phyloP scores from a whole-genome alignment of 1,140 invertebrate species.

The Holcopasites calliopsidis region DNA sequence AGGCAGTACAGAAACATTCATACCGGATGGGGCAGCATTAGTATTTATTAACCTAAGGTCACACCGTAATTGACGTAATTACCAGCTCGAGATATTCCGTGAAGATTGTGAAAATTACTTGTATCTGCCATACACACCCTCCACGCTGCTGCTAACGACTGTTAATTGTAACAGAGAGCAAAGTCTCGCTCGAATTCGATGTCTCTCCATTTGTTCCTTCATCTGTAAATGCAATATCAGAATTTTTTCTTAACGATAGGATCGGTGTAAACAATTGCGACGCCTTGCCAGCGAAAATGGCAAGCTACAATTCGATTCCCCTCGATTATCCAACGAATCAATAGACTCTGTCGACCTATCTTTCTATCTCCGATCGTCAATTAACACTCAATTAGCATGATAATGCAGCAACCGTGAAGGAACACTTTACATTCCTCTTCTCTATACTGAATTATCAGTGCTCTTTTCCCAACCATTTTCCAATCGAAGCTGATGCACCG shows the following conservation, averaged over 20 bases:
- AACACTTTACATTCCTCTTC: background rate
- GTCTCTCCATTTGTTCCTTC: no score
- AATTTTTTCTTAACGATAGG: no score
- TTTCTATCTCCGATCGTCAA: background rate
- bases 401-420: background rate
- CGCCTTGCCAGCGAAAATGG: no score
- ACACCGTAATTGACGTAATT: slow-evolving; percentile 67
- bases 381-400: slow-evolving; percentile 18
- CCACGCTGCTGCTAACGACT: background rate
- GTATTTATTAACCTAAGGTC: slow-evolving; percentile 69
- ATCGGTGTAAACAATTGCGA: no score
- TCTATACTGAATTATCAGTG: background rate
- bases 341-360: background rate
- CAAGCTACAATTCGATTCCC: no score
- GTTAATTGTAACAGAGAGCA: no score
- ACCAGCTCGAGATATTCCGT: slow-evolving; percentile 57
- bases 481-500: no score
- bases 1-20: slow-evolving; percentile 42
- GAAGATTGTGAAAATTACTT: slow-evolving; percentile 62
- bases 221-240: no score
- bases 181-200: no score
- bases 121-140: slow-evolving; percentile 27
- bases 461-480: background rate
- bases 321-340: background rate
- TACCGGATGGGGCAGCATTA: slow-evolving; percentile 60